Evolutionary conservation across 2,113 vertebrate species (phyloP), one percentile per base, ranked within the genome.

Genomic region (Porphyrio hochstetteri): DNA sequence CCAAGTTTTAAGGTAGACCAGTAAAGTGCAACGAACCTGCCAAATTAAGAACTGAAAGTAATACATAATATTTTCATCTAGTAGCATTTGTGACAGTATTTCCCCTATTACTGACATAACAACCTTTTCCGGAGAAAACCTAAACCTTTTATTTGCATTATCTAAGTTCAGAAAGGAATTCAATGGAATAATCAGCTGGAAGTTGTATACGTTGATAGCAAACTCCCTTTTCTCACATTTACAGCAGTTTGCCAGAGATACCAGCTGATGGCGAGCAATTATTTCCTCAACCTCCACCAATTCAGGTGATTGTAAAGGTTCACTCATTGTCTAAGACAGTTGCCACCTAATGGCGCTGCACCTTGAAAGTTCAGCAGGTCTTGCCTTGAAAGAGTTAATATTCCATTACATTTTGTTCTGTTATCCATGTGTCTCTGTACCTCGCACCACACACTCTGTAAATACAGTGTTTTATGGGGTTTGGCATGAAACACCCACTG

Each of bases 1-100:
- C 38, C 86, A 92, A 85, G 59, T 87, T 95, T 95, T 90, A 95
- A 92, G 67, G 67, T 29, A 93, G 77, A 97, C 67, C 59, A 91
- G 94, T 84, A 91, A 92, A 95, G 25, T 93, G 87, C 83, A 97
- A 94, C 35, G 88, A 93, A 97, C 91, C 68, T 88, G 65, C 21
- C 92, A 93, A 94, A 88, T 40, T 55, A 83, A 71, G 48, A 63
- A 94, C 33, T 70, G 71, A 82, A 91, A 88, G 36, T n/a, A 86
- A 89, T 60, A 91, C 8, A 46, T 40, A 55, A 16, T 67, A 20
- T 91, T 92, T 82, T 95, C 74, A 88, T 82, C 31, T 48, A 21
- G 48, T n/a, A 61, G 40, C 76, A 93, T 71, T 78, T 86, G 33
- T 59, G 29, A 15, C 70, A 81, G 38, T 82, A 92, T 86, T 95